A percentile compares a stretch with the other conserved stretches of the same genome.
Evolutionary conservation across 2,797 vertebrate genomes (phyloP).

Genomic region (Percopsis omiscomaycus): DNA sequence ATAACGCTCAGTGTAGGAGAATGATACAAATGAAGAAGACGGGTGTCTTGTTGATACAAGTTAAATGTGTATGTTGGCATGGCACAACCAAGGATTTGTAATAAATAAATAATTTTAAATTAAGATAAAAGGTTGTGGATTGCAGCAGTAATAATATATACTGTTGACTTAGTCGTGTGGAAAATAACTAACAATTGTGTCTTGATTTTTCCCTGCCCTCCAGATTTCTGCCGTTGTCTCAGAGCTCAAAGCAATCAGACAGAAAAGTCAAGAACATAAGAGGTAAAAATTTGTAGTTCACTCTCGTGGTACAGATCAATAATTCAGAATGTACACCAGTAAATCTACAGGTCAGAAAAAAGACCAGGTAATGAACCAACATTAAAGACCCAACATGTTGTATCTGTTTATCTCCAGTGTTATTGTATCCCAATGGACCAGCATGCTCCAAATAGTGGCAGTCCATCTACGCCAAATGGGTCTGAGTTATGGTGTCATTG

Average conservation of each 20-base stretch:
- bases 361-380: too few species aligned
- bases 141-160: neutral
- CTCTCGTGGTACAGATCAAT: neutral
- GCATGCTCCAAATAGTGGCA: slow-evolving; percentile 89
- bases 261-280: slow-evolving; percentile 77
- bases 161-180: neutral
- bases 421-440: slow-evolving; percentile 96
- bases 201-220: neutral
- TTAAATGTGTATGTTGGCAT: too few species aligned
- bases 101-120: too few species aligned
- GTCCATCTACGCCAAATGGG: slow-evolving; percentile 79
- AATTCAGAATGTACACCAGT: neutral
- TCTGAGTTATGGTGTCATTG: slow-evolving; percentile 80
- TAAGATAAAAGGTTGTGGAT: neutral
- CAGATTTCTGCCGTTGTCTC: slow-evolving; percentile 85
- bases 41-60: too few species aligned
- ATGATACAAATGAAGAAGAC: too few species aligned
- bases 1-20: too few species aligned
- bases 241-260: slow-evolving; percentile 80
- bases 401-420: slow-evolving; percentile 77
- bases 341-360: neutral
- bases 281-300: slow-evolving; percentile 73
- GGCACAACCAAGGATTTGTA: too few species aligned
- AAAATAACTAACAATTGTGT: neutral
- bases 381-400: too few species aligned